These are phyloP conservation scores for Drosophila nr. perissopoda DNA, from an alignment of 2,888 invertebrate genomes.

Conservation along the genomic window DNA sequence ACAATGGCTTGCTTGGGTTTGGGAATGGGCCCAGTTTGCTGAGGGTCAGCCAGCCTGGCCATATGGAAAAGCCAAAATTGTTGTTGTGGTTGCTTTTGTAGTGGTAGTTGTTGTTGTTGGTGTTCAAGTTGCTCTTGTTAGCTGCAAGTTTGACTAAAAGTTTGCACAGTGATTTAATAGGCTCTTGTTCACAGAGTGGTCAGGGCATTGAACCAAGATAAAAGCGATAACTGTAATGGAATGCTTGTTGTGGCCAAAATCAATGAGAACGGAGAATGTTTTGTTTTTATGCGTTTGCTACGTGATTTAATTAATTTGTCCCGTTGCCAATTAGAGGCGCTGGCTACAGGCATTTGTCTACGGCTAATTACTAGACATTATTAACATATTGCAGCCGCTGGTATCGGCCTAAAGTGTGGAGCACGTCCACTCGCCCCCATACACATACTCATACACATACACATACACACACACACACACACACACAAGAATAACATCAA, in stretches of 20 bases:
- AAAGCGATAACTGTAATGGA: background rate
- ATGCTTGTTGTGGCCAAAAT: background rate
- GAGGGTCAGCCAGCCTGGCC: conserved; percentile 14
- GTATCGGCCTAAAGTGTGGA: conserved; percentile 15
- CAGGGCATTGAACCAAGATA: background rate
- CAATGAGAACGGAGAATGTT: conserved; percentile 40
- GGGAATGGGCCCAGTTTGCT: conserved; percentile 12
- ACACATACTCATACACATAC: background rate
- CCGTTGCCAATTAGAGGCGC: conserved; percentile 51
- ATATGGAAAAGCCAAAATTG: conserved; percentile 2
- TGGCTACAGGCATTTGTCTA: conserved; percentile 56
- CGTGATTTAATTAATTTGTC: conserved; percentile 76
- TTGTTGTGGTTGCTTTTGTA: conserved; percentile 1
- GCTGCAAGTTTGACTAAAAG: conserved; percentile 74
- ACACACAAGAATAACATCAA: conserved; percentile 4
- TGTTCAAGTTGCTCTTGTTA: conserved; percentile 39
- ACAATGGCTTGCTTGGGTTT: conserved; percentile 16
- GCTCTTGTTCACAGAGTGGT: conserved; percentile 7
- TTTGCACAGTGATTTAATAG: conserved; percentile 53
- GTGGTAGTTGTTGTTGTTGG: conserved; percentile 4
- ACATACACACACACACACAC: background rate
- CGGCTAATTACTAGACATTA: conserved; percentile 65
- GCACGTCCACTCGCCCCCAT: conserved; percentile 5
- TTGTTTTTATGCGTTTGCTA: conserved; percentile 71
- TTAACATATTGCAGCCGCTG: conserved; percentile 64